Conservation (phyloP, 2,113 vertebrate genomes). For the Brachyistius frenatus region DNA sequence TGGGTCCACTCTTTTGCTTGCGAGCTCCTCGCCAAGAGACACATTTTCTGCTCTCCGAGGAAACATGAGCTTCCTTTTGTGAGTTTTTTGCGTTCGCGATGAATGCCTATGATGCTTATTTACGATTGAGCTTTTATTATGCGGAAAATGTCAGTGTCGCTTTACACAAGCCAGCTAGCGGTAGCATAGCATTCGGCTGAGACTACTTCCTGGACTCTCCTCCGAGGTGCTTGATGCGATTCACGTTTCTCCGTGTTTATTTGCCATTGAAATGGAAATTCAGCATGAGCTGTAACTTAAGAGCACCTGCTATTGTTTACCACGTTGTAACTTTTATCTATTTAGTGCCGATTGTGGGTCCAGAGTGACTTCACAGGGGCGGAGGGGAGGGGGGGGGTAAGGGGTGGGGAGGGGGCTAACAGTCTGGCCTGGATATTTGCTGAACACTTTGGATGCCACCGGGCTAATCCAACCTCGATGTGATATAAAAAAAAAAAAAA, state of each 20-base stretch:
- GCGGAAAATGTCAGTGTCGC: neutral
- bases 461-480: conserved; percentile 3
- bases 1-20: conserved; percentile 8
- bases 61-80: conserved; percentile 86
- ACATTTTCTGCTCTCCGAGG: conserved; percentile 39
- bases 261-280: too few species aligned
- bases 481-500: neutral
- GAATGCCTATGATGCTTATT: neutral
- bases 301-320: fast-evolving
- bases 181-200: conserved; percentile 45
- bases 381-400: too few species aligned
- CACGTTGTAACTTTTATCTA: too few species aligned
- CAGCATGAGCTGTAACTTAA: neutral
- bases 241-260: neutral
- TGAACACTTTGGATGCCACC: conserved; percentile 34
- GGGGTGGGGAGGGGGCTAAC: neutral
- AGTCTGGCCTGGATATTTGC: conserved; percentile 59
- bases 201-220: conserved; percentile 67
- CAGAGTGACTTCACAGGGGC: too few species aligned
- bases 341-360: too few species aligned
- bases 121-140: neutral
- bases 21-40: conserved; percentile 30
- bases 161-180: conserved; percentile 23
- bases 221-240: neutral
- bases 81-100: conserved; percentile 51